These are phyloP conservation scores for Eudasyphora cyanicolor DNA, from an alignment of 2,888 invertebrate genomes.

Conservation along the genomic window DNA sequence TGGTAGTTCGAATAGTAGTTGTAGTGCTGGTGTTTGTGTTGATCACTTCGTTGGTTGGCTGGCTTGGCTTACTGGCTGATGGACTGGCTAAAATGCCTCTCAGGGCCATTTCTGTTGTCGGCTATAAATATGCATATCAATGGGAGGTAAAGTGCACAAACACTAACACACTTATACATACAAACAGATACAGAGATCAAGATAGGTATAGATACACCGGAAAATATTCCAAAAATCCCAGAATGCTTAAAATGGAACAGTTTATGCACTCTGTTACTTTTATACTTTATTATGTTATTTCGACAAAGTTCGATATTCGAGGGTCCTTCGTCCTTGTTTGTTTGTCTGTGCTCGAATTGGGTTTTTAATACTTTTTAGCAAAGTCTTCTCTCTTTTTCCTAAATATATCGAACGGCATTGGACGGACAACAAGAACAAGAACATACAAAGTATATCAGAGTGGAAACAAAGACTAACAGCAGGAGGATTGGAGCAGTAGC, in stretches of 20 bases:
- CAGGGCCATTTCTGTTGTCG: constrained; percentile 11
- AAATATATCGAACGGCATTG: constrained; percentile 25
- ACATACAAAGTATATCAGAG: background rate
- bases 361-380: constrained; percentile 30
- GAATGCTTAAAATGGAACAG: constrained; percentile 21
- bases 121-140: constrained; percentile 34
- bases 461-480: background rate
- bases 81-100: background rate
- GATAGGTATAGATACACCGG: background rate
- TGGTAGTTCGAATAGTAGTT: too few species aligned
- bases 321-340: background rate
- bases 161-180: background rate
- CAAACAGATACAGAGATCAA: background rate
- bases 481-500: background rate
- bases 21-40: too few species aligned
- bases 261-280: constrained; percentile 45
- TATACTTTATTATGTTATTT: constrained; percentile 26
- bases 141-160: constrained; percentile 21
- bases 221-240: background rate
- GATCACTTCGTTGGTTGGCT: too few species aligned
- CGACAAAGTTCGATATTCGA: background rate
- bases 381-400: background rate
- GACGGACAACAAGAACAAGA: background rate
- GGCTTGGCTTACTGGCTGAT: background rate
- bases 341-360: constrained; percentile 4